A percentile compares a stretch with the other conserved stretches of the same genome.
Evolutionary conservation across 1,140 invertebrate genomes (phyloP).

Genomic region (Macrosteles quadrilineatus): DNA sequence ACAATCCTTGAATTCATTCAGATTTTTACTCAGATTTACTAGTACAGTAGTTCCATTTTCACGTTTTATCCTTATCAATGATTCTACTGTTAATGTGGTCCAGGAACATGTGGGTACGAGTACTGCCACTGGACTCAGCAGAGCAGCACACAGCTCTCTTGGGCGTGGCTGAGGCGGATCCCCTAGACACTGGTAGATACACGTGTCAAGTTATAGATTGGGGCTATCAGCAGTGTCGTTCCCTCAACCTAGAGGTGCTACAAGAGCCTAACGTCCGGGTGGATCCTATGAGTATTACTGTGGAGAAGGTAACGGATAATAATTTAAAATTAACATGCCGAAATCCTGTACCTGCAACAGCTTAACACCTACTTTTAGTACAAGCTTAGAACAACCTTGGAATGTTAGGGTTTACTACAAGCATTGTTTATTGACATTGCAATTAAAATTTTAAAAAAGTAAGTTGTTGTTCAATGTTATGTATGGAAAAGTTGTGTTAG

Average conservation of each 20-base stretch:
- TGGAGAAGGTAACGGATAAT: slow-evolving; percentile 70
- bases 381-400: not conserved
- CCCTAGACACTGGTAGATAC: slow-evolving; percentile 69
- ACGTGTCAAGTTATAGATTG: slow-evolving; percentile 72
- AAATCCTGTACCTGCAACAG: slow-evolving; percentile 53
- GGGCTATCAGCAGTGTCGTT: slow-evolving; percentile 71
- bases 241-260: slow-evolving; percentile 64
- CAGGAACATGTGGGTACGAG: slow-evolving; percentile 52
- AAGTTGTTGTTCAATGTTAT: too few species aligned
- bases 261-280: slow-evolving; percentile 68
- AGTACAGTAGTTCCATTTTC: too few species aligned
- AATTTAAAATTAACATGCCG: slow-evolving; percentile 22
- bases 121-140: slow-evolving; percentile 60
- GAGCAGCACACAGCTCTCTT: slow-evolving; percentile 70
- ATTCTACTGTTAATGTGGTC: too few species aligned
- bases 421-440: not conserved
- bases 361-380: slow-evolving; percentile 37
- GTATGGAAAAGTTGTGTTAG: too few species aligned
- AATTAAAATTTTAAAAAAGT: too few species aligned
- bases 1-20: too few species aligned
- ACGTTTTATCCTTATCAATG: too few species aligned
- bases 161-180: slow-evolving; percentile 61
- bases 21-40: too few species aligned
- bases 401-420: not conserved
- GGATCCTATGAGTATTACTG: slow-evolving; percentile 70